Evolutionary conservation across 2,113 vertebrate genomes (phyloP).

Genomic region (Corythaixoides concolor): DNA sequence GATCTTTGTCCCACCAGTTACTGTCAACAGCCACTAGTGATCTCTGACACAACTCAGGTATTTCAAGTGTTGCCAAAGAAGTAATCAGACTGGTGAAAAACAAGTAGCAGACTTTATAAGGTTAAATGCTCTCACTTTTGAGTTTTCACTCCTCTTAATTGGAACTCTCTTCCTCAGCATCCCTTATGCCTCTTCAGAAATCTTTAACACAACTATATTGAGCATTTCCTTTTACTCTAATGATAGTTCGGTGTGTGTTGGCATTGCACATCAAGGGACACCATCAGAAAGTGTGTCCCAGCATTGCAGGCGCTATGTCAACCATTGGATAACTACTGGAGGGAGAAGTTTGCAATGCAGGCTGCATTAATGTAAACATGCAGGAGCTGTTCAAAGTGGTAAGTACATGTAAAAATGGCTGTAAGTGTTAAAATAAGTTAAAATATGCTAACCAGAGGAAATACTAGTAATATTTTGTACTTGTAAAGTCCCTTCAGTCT

Average conservation of each 20-base stretch:
- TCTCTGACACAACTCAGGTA: neutral
- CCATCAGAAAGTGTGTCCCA: neutral
- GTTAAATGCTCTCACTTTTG: slow-evolving; percentile 5
- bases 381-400: neutral
- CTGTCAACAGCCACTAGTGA: neutral
- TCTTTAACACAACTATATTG: slow-evolving; percentile 18
- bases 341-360: neutral
- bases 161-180: slow-evolving; percentile 30
- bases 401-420: neutral
- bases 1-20: neutral
- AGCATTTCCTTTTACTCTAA: slow-evolving; percentile 28
- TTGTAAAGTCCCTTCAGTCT: neutral
- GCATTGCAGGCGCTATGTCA: neutral
- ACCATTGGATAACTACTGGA: neutral
- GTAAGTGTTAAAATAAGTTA: neutral
- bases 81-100: neutral
- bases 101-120: neutral
- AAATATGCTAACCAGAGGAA: neutral
- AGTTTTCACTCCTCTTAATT: slow-evolving; percentile 12
- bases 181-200: neutral
- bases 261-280: neutral
- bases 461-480: neutral
- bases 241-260: neutral
- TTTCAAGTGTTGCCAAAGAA: neutral
- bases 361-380: neutral